These are phyloP conservation scores for Neosilurus mollespiculum DNA, from an alignment of 2,797 vertebrate species.

Conservation along the genomic window DNA sequence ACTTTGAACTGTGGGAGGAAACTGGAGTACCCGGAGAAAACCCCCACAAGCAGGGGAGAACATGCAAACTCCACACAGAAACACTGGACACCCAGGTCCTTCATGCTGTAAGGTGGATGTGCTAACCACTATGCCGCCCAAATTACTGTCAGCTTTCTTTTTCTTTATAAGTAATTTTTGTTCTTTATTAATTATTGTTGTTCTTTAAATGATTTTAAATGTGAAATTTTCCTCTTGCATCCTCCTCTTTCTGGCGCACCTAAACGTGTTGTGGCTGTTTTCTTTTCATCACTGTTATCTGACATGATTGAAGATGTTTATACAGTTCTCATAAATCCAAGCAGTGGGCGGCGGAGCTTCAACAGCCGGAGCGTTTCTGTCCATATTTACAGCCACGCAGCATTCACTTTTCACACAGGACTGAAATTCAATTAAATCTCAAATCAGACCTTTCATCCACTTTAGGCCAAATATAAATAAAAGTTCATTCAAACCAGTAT, in stretches of 20 bases:
- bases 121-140: too few species aligned
- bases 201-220: background rate
- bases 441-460: constrained; percentile 6
- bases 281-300: background rate
- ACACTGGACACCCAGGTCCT: too few species aligned
- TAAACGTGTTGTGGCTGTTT: background rate
- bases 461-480: background rate
- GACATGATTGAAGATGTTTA: constrained; percentile 9
- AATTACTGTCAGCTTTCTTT: too few species aligned
- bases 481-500: background rate
- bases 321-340: constrained; percentile 6
- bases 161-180: background rate
- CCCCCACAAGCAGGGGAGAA: too few species aligned
- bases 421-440: constrained; percentile 33
- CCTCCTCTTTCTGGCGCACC: background rate
- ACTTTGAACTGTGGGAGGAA: too few species aligned
- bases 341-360: background rate
- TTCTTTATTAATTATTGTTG: background rate
- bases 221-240: background rate
- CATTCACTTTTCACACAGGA: background rate
- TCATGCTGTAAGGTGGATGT: too few species aligned
- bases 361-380: background rate
- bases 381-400: constrained; percentile 33
- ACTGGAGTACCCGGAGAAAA: too few species aligned
- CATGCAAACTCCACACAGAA: too few species aligned